These are phyloP conservation scores for Haliclona indistincta DNA, from an alignment of 37 sponge, comb jelly and placozoan species.

Conservation along the genomic window DNA sequence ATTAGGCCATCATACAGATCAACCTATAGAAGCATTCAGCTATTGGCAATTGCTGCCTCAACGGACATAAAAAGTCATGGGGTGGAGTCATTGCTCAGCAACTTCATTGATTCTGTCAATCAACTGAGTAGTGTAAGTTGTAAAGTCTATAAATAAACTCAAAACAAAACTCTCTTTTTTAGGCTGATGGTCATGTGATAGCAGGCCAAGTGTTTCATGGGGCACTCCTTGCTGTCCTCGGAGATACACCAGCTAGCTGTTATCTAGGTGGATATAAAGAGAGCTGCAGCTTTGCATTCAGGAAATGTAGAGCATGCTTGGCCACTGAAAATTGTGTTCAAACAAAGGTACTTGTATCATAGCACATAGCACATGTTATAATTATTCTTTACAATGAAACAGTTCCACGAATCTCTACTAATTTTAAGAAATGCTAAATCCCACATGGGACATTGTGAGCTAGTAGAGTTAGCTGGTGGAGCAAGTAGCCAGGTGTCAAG, in stretches of 20 bases:
- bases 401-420: not conserved
- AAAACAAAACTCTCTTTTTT: no score
- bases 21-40: no score
- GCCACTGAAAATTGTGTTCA: not conserved
- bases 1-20: no score
- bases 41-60: no score
- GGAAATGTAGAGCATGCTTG: slow-evolving; percentile 23
- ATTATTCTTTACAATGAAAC: not conserved
- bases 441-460: not conserved
- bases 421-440: not conserved
- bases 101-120: no score
- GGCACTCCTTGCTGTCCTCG: no score
- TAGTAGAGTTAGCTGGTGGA: not conserved
- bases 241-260: slow-evolving; percentile 19
- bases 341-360: not conserved
- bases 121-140: no score
- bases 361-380: not conserved
- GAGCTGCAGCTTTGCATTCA: slow-evolving; percentile 10
- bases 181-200: no score
- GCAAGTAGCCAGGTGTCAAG: not conserved
- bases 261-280: slow-evolving; percentile 19
- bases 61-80: no score
- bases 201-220: no score
- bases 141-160: no score
- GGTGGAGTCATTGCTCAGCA: no score